These are phyloP conservation scores for Passer montanus DNA, from an alignment of 2,113 vertebrate genomes.

Conservation along the genomic window DNA sequence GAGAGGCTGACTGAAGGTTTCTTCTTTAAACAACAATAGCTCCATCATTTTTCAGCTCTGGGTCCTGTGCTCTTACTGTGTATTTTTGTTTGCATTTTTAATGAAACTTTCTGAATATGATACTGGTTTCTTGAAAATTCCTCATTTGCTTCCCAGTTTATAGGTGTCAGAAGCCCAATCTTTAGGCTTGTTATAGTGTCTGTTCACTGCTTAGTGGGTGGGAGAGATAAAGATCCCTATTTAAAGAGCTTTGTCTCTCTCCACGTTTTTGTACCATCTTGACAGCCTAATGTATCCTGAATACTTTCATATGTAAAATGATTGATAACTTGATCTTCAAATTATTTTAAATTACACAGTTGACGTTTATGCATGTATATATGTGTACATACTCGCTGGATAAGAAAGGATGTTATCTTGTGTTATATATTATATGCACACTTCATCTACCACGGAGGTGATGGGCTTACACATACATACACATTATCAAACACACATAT, in stretches of 20 bases:
- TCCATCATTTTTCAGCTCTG: constrained; percentile 64
- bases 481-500: background rate
- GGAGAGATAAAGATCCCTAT: constrained; percentile 9
- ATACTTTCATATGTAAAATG: constrained; percentile 45
- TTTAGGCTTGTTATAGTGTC: background rate
- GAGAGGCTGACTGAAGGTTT: constrained; percentile 72
- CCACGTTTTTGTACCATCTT: background rate
- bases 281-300: constrained; percentile 32
- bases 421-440: background rate
- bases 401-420: background rate
- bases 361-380: constrained; percentile 34
- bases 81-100: constrained; percentile 28
- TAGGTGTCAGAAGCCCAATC: background rate
- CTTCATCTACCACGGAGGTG: background rate
- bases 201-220: background rate
- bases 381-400: constrained; percentile 9
- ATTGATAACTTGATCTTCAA: constrained; percentile 47
- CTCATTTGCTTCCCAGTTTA: constrained; percentile 28
- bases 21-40: constrained; percentile 71
- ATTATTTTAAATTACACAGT: constrained; percentile 40
- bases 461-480: background rate
- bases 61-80: constrained; percentile 1
- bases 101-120: constrained; percentile 1
- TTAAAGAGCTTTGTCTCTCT: constrained; percentile 40
- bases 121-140: constrained; percentile 4